Conservation (phyloP, 2,113 vertebrate species). For the Notothenia rossii region DNA sequence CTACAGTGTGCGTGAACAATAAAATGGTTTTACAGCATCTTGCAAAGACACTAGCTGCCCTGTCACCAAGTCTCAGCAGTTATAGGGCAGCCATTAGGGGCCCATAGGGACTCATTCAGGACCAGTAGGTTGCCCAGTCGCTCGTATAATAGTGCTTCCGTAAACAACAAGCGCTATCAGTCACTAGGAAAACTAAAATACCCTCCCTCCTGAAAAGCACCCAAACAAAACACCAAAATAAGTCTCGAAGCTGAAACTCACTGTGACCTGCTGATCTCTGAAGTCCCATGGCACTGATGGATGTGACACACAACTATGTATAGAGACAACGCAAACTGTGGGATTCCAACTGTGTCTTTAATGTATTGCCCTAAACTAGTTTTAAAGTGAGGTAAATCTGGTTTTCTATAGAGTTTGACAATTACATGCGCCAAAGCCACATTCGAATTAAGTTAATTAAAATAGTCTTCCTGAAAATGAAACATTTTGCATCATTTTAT, state of each 20-base stretch:
- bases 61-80: slow-evolving; percentile 33
- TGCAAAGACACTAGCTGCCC: slow-evolving; percentile 42
- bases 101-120: slow-evolving; percentile 58
- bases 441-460: background rate
- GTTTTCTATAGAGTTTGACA: slow-evolving; percentile 1
- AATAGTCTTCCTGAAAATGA: background rate
- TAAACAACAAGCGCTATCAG: slow-evolving; percentile 71
- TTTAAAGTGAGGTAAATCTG: background rate
- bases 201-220: slow-evolving; percentile 54
- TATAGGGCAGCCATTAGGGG: slow-evolving; percentile 40
- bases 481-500: slow-evolving; percentile 8
- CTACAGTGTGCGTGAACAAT: slow-evolving; percentile 42
- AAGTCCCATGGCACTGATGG: slow-evolving; percentile 38
- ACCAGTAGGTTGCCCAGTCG: slow-evolving; percentile 47
- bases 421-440: background rate
- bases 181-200: slow-evolving; percentile 70
- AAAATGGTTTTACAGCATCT: slow-evolving; percentile 60
- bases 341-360: slow-evolving; percentile 10
- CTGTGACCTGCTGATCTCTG: slow-evolving; percentile 59
- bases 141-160: slow-evolving; percentile 71
- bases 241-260: slow-evolving; percentile 43
- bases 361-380: background rate
- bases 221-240: slow-evolving; percentile 73
- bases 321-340: slow-evolving; percentile 8
- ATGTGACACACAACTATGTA: slow-evolving; percentile 34